phyloP scores from a whole-genome alignment of 2,113 vertebrate species.

The Nothobranchius furzeri region DNA sequence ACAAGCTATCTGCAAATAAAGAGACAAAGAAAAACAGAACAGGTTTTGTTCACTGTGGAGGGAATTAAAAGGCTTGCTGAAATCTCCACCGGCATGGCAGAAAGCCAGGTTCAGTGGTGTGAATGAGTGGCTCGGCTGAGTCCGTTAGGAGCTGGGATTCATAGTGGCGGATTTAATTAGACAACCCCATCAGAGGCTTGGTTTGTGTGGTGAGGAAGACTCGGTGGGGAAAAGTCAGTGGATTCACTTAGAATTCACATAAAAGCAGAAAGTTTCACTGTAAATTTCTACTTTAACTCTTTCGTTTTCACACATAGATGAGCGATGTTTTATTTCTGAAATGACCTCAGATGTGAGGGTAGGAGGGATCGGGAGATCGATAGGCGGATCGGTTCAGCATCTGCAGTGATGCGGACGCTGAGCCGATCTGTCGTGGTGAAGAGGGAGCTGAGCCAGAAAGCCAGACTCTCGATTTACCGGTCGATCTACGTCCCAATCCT shows the following conservation, averaged over 20 bases:
- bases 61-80: conserved; percentile 1
- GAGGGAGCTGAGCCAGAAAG: too few species aligned
- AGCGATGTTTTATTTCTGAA: too few species aligned
- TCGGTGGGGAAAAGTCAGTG: background rate
- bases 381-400: too few species aligned
- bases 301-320: too few species aligned
- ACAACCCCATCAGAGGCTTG: conserved; percentile 3
- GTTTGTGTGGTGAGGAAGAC: background rate
- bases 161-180: conserved; percentile 2
- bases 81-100: background rate
- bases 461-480: too few species aligned
- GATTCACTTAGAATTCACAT: too few species aligned
- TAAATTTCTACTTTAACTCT: background rate
- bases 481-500: too few species aligned
- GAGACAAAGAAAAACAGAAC: conserved; percentile 12
- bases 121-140: conserved; percentile 32
- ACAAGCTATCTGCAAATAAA: conserved; percentile 86
- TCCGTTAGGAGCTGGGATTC: conserved; percentile 15
- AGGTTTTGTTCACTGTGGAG: conserved; percentile 1
- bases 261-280: background rate
- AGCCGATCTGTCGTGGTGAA: too few species aligned
- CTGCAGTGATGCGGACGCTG: too few species aligned
- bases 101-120: conserved; percentile 4
- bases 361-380: too few species aligned
- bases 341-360: too few species aligned